Conservation (phyloP, 2,113 vertebrate genomes). For the Tretioscincus oriximinensis region DNA sequence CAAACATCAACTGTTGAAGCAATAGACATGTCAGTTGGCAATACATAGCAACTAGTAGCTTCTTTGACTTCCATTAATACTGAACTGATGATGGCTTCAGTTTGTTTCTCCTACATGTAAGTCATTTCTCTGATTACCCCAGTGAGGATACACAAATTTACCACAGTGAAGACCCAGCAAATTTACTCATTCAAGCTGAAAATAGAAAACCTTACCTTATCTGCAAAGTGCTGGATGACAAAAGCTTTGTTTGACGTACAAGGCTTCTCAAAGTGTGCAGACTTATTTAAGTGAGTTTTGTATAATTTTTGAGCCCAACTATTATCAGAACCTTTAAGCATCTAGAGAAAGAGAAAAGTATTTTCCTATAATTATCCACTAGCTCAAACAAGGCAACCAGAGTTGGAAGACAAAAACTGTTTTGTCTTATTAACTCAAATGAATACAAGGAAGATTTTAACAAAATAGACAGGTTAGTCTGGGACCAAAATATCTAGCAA, state of each 20-base stretch:
- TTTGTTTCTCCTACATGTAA: not conserved
- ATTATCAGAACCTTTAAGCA: constrained; percentile 96
- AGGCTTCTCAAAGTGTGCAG: constrained; percentile 91
- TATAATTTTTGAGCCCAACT: constrained; percentile 98
- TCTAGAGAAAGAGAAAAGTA: constrained; percentile 71
- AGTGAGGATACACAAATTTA: not conserved
- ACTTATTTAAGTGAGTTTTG: constrained; percentile 95
- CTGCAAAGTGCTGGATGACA: constrained; percentile 97
- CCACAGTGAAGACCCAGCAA: no score
- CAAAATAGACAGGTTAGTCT: no score
- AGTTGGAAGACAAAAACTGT: constrained; percentile 34
- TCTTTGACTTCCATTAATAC: not conserved
- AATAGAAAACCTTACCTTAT: constrained; percentile 82
- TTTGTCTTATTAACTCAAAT: not conserved
- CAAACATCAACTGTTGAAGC: not conserved
- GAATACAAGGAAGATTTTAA: no score
- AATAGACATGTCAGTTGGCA: not conserved
- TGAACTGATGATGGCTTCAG: not conserved
- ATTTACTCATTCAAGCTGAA: not conserved
- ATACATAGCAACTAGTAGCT: not conserved
- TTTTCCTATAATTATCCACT: not conserved
- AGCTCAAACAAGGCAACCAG: not conserved
- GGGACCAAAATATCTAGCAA: no score
- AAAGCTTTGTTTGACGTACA: constrained; percentile 97
- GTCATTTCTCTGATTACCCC: no score